Evolutionary conservation across 2,888 invertebrate genomes (phyloP).

Genomic region (Helicoverpa assulta): DNA sequence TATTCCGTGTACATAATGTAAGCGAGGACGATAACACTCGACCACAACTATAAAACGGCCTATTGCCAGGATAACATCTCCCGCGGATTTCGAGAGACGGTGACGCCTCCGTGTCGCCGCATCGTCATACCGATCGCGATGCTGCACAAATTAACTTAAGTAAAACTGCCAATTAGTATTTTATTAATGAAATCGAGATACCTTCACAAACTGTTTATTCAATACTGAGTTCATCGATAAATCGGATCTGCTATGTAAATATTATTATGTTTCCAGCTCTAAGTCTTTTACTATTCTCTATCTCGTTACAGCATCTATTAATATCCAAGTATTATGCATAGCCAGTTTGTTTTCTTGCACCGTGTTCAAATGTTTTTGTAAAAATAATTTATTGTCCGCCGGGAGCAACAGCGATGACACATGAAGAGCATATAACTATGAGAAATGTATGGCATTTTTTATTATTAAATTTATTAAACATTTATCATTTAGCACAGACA

Average conservation of each 20-base stretch:
- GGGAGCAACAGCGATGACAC: slow-evolving; percentile 60
- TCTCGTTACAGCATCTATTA: slow-evolving; percentile 35
- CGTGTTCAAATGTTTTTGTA: slow-evolving; percentile 50
- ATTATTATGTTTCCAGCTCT: slow-evolving; percentile 23
- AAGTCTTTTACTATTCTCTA: slow-evolving; percentile 30
- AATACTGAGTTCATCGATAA: slow-evolving; percentile 41
- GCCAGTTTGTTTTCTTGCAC: slow-evolving; percentile 51
- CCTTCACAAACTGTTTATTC: slow-evolving; percentile 32
- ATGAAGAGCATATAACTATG: slow-evolving; percentile 59
- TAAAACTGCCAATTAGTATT: slow-evolving; percentile 57
- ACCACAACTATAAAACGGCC: slow-evolving; percentile 60
- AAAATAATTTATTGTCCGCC: slow-evolving; percentile 61
- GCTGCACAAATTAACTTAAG: slow-evolving; percentile 47
- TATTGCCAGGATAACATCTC: slow-evolving; percentile 64
- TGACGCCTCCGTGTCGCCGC: slow-evolving; percentile 59
- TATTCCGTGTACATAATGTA: slow-evolving; percentile 66
- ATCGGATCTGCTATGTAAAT: slow-evolving; percentile 38
- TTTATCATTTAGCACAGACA: slow-evolving; percentile 52
- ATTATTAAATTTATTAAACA: slow-evolving; percentile 62
- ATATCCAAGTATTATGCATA: slow-evolving; percentile 48
- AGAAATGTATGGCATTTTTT: slow-evolving; percentile 54
- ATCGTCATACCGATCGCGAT: slow-evolving; percentile 33
- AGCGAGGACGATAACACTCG: slow-evolving; percentile 64
- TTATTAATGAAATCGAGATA: slow-evolving; percentile 58
- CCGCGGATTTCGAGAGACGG: slow-evolving; percentile 52